These are phyloP conservation scores for Leptosomus discolor DNA, from an alignment of 2,113 vertebrate genomes.

Conservation along the genomic window DNA sequence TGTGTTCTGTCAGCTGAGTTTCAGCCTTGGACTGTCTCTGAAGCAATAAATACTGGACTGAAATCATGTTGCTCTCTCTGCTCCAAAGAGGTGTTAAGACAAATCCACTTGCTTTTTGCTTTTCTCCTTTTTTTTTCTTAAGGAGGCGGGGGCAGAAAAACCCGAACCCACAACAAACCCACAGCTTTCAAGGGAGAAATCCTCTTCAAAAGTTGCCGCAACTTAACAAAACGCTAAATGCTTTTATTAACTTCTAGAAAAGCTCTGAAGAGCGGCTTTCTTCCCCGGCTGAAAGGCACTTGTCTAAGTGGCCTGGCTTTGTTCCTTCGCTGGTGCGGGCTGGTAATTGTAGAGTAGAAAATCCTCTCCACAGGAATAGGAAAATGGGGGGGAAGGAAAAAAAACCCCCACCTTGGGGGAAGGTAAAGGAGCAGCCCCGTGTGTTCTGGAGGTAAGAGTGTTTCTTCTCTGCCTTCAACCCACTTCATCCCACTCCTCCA, in stretches of 20 bases:
- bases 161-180: not conserved
- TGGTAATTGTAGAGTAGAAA: conserved; percentile 11
- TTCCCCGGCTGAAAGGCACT: not conserved
- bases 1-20: not conserved
- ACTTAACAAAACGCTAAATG: not conserved
- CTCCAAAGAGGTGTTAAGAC: not conserved
- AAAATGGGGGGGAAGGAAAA: not conserved
- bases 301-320: not conserved
- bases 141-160: not conserved
- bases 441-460: not conserved
- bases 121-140: not conserved
- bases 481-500: not conserved
- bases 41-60: not conserved
- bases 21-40: conserved; percentile 11
- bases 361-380: not conserved
- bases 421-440: not conserved
- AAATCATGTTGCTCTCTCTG: not conserved
- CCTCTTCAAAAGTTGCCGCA: not conserved
- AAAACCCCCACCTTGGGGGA: not conserved
- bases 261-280: not conserved
- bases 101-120: not conserved
- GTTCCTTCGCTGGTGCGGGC: not conserved
- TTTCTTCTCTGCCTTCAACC: not conserved
- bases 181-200: conserved; percentile 10
- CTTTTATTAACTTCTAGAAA: not conserved